A percentile compares a stretch with the other conserved stretches of the same genome.
phyloP scores from a whole-genome alignment of 2,888 invertebrate species.

The Amaurobius ferox region DNA sequence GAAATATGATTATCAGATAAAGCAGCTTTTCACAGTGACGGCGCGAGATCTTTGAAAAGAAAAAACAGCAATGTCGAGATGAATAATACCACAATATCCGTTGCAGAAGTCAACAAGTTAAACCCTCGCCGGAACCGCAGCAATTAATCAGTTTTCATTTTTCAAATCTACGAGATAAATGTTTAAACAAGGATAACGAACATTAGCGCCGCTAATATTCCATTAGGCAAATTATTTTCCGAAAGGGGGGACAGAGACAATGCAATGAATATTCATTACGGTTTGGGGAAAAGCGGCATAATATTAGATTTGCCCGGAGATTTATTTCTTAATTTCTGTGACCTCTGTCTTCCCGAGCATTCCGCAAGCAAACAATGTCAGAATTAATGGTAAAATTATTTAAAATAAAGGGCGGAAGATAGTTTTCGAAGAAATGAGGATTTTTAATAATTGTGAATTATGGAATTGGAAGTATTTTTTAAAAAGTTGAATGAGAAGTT shows the following conservation, averaged over 20 bases:
- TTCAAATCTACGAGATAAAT: background rate
- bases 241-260: background rate
- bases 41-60: too few species aligned
- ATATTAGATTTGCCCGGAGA: background rate
- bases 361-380: background rate
- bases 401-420: background rate
- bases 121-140: background rate
- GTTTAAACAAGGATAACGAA: slow-evolving; percentile 10
- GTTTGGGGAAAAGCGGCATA: background rate
- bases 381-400: background rate
- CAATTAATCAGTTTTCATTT: slow-evolving; percentile 14
- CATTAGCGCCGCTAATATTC: slow-evolving; percentile 16
- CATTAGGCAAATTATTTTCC: slow-evolving; percentile 11
- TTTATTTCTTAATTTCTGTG: background rate
- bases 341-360: background rate
- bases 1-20: too few species aligned
- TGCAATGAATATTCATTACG: slow-evolving; percentile 2
- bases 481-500: too few species aligned
- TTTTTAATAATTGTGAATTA: background rate
- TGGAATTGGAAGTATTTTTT: too few species aligned
- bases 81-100: background rate
- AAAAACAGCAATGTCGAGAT: background rate
- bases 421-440: background rate
- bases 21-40: too few species aligned
- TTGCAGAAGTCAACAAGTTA: background rate